These are phyloP conservation scores for Onychomys leucogaster DNA, from an alignment of 2,797 vertebrate genomes.

Conservation along the genomic window DNA sequence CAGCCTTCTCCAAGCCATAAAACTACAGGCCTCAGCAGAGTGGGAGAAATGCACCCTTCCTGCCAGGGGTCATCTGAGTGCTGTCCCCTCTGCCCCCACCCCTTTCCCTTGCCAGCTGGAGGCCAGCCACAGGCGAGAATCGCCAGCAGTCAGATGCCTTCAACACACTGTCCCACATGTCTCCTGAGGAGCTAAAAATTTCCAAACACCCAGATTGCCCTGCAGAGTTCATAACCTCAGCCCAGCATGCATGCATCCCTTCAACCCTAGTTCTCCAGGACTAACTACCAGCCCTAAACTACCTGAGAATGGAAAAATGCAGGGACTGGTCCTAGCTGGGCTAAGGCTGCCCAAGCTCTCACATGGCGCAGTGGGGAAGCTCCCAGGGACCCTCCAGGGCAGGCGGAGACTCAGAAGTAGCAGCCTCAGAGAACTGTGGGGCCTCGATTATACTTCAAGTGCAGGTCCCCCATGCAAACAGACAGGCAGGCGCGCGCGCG, in stretches of 20 bases:
- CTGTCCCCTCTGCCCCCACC: conserved; percentile 46
- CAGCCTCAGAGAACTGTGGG: neutral
- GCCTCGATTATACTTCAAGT: neutral
- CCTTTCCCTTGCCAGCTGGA: conserved; percentile 71
- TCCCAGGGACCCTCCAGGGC: neutral
- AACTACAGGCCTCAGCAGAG: conserved; percentile 72
- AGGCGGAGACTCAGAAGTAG: neutral
- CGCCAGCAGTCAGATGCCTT: conserved; percentile 63
- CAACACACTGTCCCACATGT: conserved; percentile 40
- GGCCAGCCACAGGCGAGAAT: conserved; percentile 38
- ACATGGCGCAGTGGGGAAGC: neutral
- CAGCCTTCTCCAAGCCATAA: conserved; percentile 1
- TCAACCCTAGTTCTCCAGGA: neutral
- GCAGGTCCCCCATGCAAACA: neutral
- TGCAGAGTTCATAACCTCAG: conserved; percentile 43
- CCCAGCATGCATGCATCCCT: neutral
- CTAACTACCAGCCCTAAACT: neutral
- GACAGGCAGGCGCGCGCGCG: fast-evolving
- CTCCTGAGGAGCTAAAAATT: conserved; percentile 70
- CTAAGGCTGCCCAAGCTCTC: neutral
- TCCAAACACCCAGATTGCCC: conserved; percentile 3
- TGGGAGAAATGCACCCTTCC: conserved; percentile 42
- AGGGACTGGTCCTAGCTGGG: neutral
- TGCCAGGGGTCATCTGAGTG: conserved; percentile 64
- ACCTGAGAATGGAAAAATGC: neutral